A percentile compares a stretch with the other conserved stretches of the same genome.
Conservation (phyloP, 2,113 vertebrate genomes). For the Thunnus thynnus region DNA sequence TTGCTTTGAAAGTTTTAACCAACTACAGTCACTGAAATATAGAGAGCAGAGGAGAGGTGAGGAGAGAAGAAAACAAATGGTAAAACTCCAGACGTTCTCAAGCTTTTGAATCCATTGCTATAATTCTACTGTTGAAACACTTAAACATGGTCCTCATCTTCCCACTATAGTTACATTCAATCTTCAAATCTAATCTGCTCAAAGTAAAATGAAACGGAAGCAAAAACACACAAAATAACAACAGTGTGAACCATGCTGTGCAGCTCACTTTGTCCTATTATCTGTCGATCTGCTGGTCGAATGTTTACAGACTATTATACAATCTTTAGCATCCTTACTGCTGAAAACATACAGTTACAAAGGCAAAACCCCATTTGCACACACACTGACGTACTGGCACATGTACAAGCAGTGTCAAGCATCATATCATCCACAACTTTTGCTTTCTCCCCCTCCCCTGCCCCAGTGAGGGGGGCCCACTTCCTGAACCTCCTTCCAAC, state of each 20-base stretch:
- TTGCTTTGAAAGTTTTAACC: conserved; percentile 18
- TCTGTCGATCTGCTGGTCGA: neutral
- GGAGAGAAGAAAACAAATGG: neutral
- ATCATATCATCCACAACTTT: neutral
- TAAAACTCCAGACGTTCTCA: no score
- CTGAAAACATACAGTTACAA: neutral
- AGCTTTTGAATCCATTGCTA: no score
- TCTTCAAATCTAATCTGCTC: conserved; percentile 2
- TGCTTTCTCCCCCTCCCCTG: neutral
- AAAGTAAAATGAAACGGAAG: neutral
- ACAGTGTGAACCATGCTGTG: neutral
- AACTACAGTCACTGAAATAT: no score
- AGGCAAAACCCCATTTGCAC: neutral
- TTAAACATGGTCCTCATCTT: no score
- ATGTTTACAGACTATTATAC: conserved; percentile 2
- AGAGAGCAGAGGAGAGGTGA: neutral
- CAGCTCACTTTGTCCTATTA: neutral
- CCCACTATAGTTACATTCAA: neutral
- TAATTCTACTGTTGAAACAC: no score
- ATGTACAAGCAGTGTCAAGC: neutral
- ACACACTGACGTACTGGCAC: conserved; percentile 1
- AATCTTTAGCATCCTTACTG: neutral
- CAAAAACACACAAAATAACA: neutral
- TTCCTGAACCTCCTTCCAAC: conserved; percentile 54
- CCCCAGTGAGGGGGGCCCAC: conserved; percentile 17